Conservation (phyloP, 2,888 invertebrate genomes). For the Leptinotarsa tumamoca region DNA sequence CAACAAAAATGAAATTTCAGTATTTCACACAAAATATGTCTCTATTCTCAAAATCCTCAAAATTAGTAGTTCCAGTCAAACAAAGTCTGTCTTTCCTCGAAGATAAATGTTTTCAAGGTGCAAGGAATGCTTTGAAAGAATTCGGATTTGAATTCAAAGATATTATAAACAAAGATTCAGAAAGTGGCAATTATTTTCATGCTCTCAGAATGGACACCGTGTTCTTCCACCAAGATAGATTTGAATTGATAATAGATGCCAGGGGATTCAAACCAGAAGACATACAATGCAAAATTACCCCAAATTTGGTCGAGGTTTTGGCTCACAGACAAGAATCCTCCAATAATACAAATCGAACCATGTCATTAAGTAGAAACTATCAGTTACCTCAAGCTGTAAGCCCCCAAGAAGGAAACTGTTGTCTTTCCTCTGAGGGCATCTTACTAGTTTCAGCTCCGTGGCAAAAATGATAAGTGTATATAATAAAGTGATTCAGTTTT, state of each 20-base stretch:
- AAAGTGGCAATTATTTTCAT: not conserved
- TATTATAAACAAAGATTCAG: constrained; percentile 5
- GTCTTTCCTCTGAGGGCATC: constrained; percentile 53
- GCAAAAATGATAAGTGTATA: constrained; percentile 23
- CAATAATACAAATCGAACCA: constrained; percentile 29
- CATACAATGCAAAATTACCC: constrained; percentile 51
- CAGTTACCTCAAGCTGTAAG: constrained; percentile 50
- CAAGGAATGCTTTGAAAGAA: constrained; percentile 33
- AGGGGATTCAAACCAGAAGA: constrained; percentile 54
- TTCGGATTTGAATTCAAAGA: constrained; percentile 35
- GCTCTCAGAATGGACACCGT: constrained; percentile 43
- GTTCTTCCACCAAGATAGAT: constrained; percentile 44
- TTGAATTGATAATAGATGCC: constrained; percentile 51
- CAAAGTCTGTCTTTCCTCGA: constrained; percentile 37
- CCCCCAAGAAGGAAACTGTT: constrained; percentile 52
- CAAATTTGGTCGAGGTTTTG: constrained; percentile 48
- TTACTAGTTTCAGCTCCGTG: constrained; percentile 55
- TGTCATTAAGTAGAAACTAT: constrained; percentile 51
- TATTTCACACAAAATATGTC: constrained; percentile 28
- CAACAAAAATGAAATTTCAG: constrained; percentile 7
- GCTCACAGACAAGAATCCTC: constrained; percentile 36
- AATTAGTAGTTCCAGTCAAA: constrained; percentile 36
- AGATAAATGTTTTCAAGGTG: constrained; percentile 36
- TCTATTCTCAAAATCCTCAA: constrained; percentile 33
- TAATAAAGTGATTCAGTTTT: too few species aligned